These are phyloP conservation scores for Geococcyx californianus DNA, from an alignment of 2,113 vertebrate species.

Conservation along the genomic window DNA sequence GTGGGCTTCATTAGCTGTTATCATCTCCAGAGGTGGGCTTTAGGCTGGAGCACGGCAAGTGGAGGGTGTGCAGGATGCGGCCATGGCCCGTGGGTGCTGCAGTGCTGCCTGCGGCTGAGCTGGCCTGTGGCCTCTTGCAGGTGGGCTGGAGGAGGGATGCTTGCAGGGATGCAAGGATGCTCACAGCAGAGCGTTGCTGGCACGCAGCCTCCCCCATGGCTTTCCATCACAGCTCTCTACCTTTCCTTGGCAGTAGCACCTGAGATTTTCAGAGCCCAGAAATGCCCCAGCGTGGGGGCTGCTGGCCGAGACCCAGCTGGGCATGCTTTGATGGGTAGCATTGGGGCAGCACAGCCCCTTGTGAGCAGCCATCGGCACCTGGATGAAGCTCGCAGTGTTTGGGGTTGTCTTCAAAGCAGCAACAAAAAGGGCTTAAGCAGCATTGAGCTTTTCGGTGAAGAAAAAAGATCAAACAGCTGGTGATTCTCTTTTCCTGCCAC, in stretches of 20 bases:
- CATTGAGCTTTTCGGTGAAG: not conserved
- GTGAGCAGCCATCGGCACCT: too few relatives aligned
- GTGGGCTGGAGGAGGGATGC: not conserved
- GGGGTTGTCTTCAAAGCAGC: not conserved
- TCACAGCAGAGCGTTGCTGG: not conserved
- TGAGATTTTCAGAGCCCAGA: not conserved
- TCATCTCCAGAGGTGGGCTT: not conserved
- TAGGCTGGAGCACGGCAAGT: not conserved
- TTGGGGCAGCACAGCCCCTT: not conserved
- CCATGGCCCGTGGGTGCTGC: rapidly evolving
- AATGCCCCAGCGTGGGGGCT: rapidly evolving
- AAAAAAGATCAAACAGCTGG: not conserved
- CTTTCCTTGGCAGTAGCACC: rapidly evolving
- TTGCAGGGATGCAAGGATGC: not conserved
- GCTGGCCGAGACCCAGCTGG: rapidly evolving
- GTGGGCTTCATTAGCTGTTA: not conserved
- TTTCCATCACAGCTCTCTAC: not conserved
- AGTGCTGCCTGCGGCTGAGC: not conserved
- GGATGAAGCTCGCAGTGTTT: not conserved
- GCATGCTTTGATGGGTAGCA: rapidly evolving
- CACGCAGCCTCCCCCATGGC: rapidly evolving
- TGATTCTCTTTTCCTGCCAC: not conserved
- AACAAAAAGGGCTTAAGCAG: not conserved
- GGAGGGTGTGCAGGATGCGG: not conserved
- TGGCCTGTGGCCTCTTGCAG: not conserved